Conservation (phyloP, 35 echinoderm and acorn worm genomes). For the Nesometra sesokonis region DNA sequence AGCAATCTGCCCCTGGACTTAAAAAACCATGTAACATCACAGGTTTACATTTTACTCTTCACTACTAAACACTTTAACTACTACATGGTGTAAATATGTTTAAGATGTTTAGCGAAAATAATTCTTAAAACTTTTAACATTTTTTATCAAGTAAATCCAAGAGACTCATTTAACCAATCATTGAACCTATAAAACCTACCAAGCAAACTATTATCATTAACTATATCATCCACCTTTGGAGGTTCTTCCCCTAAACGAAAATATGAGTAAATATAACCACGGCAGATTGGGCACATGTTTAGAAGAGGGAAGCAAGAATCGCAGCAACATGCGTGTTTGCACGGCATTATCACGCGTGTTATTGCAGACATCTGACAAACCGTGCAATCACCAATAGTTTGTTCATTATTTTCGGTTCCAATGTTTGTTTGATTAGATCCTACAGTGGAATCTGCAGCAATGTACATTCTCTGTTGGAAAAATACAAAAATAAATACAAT, state of each 20-base stretch:
- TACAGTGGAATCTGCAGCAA: slow-evolving; percentile 13
- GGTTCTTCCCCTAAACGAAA: slow-evolving; percentile 12
- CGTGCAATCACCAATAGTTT: slow-evolving; percentile 34
- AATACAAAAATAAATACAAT: background rate
- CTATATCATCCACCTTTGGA: background rate
- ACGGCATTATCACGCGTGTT: slow-evolving; percentile 46
- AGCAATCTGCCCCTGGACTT: too few species aligned
- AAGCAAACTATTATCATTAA: background rate
- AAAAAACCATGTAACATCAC: too few species aligned
- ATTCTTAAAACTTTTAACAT: too few species aligned
- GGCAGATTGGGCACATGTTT: slow-evolving; percentile 57
- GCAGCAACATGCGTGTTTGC: slow-evolving; percentile 60
- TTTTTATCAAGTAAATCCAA: background rate
- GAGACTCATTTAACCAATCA: background rate
- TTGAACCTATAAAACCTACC: background rate
- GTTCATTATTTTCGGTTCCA: background rate
- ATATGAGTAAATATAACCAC: slow-evolving; percentile 36
- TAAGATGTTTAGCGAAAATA: too few species aligned
- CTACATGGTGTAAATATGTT: too few species aligned
- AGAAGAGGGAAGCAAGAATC: slow-evolving; percentile 40
- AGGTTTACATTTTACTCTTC: too few species aligned
- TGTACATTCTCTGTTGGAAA: slow-evolving; percentile 28
- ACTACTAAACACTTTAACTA: too few species aligned
- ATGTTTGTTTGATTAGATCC: background rate
- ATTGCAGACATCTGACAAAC: slow-evolving; percentile 63